Conservation (phyloP, 2,113 vertebrate species). For the Laterallus jamaicensis region DNA sequence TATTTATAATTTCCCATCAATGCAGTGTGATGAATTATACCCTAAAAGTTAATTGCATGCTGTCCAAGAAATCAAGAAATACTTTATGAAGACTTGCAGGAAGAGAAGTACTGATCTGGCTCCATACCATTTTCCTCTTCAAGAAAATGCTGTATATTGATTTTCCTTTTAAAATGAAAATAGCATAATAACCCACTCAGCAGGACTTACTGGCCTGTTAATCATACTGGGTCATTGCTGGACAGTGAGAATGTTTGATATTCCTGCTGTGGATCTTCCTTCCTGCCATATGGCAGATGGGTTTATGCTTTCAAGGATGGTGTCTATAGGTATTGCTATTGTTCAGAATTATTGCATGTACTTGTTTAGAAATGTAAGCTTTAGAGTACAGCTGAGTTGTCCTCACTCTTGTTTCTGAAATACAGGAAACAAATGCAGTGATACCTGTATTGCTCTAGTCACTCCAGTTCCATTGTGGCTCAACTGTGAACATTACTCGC, state of each 20-base stretch:
- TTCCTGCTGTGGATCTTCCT: slow-evolving; percentile 36
- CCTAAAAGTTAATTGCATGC: neutral
- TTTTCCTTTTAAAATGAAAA: slow-evolving; percentile 57
- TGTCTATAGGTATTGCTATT: neutral
- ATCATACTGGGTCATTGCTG: slow-evolving; percentile 6
- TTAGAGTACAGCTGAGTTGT: neutral
- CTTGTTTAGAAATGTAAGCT: neutral
- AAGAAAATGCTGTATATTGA: slow-evolving; percentile 39
- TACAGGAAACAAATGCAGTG: neutral
- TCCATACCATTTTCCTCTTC: neutral
- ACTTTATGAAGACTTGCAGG: neutral
- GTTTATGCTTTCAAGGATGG: neutral
- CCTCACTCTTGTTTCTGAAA: neutral
- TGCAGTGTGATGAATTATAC: neutral
- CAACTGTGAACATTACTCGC: neutral
- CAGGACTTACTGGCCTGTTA: slow-evolving; percentile 40
- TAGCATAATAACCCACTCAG: slow-evolving; percentile 23
- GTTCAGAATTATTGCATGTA: neutral
- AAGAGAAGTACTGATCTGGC: neutral
- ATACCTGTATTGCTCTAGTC: neutral
- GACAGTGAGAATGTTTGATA: slow-evolving; percentile 4
- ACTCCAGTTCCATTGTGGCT: neutral
- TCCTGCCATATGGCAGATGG: neutral
- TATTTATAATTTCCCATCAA: neutral
- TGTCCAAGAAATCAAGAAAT: slow-evolving; percentile 50